Percentiles rank a stretch among this genome's conserved stretches.
These are phyloP conservation scores for Micromussa lordhowensis DNA, from an alignment of 92 coral and sea anemone species.

Conservation along the genomic window DNA sequence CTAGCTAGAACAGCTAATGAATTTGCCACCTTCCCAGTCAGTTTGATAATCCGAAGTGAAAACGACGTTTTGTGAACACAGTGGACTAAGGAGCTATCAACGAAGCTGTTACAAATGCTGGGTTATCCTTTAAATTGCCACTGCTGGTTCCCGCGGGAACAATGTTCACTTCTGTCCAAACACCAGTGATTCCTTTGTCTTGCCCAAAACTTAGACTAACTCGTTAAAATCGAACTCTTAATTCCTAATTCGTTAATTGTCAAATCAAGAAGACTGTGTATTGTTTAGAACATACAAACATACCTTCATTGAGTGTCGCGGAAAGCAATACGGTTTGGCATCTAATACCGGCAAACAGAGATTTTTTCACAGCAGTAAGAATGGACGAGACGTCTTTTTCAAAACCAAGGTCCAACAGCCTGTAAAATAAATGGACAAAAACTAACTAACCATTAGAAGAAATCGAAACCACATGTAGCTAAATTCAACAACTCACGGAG, in stretches of 20 bases:
- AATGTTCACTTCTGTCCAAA: too few relatives aligned
- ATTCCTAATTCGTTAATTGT: too few relatives aligned
- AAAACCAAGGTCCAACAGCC: conserved; percentile 94
- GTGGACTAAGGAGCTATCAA: not conserved
- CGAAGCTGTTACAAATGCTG: too few relatives aligned
- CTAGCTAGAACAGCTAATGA: not conserved
- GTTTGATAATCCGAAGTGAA: not conserved
- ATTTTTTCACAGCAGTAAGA: conserved; percentile 75
- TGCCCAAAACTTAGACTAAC: not conserved
- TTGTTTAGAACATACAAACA: not conserved
- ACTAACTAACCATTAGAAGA: not conserved
- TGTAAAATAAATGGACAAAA: conserved; percentile 18
- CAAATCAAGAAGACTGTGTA: not conserved
- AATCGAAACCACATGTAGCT: too few relatives aligned
- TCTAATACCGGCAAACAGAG: conserved; percentile 39
- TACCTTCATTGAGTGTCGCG: conserved; percentile 91
- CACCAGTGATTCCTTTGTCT: too few relatives aligned
- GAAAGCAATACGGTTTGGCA: conserved; percentile 91
- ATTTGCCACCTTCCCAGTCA: not conserved
- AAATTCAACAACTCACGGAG: too few relatives aligned
- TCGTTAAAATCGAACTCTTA: not conserved
- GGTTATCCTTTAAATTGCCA: too few relatives aligned
- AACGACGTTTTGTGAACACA: not conserved
- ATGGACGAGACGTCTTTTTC: conserved; percentile 90
- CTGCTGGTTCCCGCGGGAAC: too few relatives aligned